These are phyloP conservation scores for Mobula birostris DNA, from an alignment of 2,113 vertebrate genomes.

Conservation along the genomic window DNA sequence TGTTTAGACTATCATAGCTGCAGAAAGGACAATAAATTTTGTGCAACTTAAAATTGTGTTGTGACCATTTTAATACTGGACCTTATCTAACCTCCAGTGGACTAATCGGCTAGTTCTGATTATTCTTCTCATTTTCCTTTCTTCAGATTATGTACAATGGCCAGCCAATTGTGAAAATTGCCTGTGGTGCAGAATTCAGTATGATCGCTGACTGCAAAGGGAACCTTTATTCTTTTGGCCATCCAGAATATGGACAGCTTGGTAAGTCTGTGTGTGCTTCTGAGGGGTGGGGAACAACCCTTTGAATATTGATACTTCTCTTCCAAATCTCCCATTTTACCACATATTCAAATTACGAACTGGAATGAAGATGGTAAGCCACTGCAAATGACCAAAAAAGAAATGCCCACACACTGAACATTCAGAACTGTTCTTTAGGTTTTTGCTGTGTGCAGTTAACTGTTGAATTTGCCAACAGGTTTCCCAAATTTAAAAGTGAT, in stretches of 20 bases:
- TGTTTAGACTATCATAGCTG: background rate
- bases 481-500: background rate
- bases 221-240: slow-evolving; percentile 92
- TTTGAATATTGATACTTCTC: background rate
- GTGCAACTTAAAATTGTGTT: background rate
- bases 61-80: background rate
- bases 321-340: background rate
- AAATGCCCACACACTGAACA: background rate
- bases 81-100: background rate
- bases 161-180: slow-evolving; percentile 88
- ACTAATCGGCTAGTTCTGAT: rapidly evolving
- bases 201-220: slow-evolving; percentile 98
- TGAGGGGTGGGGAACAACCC: too few species aligned
- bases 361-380: too few species aligned
- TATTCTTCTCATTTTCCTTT: background rate
- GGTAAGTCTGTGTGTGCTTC: slow-evolving; percentile 57
- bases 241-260: slow-evolving; percentile 89
- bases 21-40: background rate
- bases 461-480: background rate
- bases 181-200: slow-evolving; percentile 91
- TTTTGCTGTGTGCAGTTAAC: background rate
- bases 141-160: slow-evolving; percentile 89
- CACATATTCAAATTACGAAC: background rate
- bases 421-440: background rate
- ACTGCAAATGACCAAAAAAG: too few species aligned